Evolutionary conservation across 2,888 invertebrate species (phyloP).

Genomic region (Volucella bombylans): DNA sequence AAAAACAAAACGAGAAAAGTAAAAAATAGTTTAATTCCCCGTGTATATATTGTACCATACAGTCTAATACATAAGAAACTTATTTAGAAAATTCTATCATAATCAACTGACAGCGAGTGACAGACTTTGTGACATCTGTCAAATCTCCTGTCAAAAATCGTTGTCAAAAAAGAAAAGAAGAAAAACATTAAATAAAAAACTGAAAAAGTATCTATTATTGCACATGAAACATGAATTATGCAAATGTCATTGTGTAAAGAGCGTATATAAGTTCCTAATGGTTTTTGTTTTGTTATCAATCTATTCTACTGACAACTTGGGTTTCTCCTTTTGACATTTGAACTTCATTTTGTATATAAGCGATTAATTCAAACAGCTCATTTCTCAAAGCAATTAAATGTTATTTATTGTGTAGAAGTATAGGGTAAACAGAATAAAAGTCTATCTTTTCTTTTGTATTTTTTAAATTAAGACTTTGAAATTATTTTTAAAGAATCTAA

Average conservation of each 20-base stretch:
- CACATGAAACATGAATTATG: conserved; percentile 51
- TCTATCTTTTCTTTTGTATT: conserved; percentile 1
- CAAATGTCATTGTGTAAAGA: conserved; percentile 68
- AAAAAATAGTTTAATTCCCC: conserved; percentile 60
- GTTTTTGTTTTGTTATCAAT: conserved; percentile 40
- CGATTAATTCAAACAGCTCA: conserved; percentile 79
- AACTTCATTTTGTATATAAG: conserved; percentile 63
- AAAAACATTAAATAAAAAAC: no score
- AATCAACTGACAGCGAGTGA: conserved; percentile 9
- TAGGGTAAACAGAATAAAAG: conserved; percentile 12
- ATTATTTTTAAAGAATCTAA: conserved; percentile 57
- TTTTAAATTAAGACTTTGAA: conserved; percentile 39
- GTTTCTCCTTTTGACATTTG: conserved; percentile 1
- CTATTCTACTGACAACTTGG: conserved; percentile 24
- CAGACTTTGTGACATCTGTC: conserved; percentile 32
- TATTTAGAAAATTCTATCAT: conserved; percentile 62
- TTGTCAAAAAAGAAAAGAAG: conserved; percentile 29
- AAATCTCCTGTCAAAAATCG: conserved; percentile 42
- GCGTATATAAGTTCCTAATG: conserved; percentile 77
- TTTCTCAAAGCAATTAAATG: conserved; percentile 50
- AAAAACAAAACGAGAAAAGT: conserved; percentile 20
- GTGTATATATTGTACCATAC: conserved; percentile 70
- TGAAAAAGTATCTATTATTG: conserved; percentile 29
- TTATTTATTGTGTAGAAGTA: conserved; percentile 68
- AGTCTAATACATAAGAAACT: conserved; percentile 18